phyloP scores from a whole-genome alignment of 2,797 vertebrate genomes.

The Anableps anableps region DNA sequence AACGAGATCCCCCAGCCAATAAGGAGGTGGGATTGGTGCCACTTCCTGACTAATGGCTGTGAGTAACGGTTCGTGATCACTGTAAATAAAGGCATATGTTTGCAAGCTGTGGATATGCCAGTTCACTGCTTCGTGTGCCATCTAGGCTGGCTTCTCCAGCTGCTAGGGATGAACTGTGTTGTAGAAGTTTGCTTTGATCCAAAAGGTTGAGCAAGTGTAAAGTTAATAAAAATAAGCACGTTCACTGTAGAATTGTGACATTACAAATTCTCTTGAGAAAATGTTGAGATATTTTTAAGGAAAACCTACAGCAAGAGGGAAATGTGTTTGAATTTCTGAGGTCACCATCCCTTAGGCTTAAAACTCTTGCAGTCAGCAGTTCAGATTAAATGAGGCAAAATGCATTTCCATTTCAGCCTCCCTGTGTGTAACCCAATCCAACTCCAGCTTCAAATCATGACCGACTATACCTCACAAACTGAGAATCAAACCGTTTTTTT shows the following conservation, averaged over 20 bases:
- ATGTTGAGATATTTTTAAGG: slow-evolving; percentile 20
- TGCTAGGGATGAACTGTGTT: slow-evolving; percentile 33
- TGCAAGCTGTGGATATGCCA: slow-evolving; percentile 35
- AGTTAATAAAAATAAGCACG: slow-evolving; percentile 30
- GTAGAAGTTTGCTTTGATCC: slow-evolving; percentile 47
- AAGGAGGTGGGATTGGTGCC: slow-evolving; percentile 38
- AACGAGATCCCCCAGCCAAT: slow-evolving; percentile 58
- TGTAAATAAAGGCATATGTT: slow-evolving; percentile 76
- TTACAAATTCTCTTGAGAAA: slow-evolving; percentile 29
- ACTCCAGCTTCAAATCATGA: not conserved
- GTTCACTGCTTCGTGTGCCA: slow-evolving; percentile 15
- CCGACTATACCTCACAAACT: not conserved
- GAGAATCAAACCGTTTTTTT: not conserved
- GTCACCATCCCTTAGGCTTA: not conserved
- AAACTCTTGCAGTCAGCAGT: slow-evolving; percentile 16
- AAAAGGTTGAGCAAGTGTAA: slow-evolving; percentile 38
- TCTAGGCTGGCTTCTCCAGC: slow-evolving; percentile 39
- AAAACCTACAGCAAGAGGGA: not conserved
- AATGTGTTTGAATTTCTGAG: not conserved
- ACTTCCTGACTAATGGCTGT: slow-evolving; percentile 56
- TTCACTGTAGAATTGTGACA: slow-evolving; percentile 33
- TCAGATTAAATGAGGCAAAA: slow-evolving; percentile 1
- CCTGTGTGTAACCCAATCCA: not conserved
- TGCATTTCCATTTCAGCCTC: not conserved
- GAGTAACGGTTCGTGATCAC: slow-evolving; percentile 60